Conservation (phyloP, 2,797 vertebrate species). For the Argentina silus region DNA sequence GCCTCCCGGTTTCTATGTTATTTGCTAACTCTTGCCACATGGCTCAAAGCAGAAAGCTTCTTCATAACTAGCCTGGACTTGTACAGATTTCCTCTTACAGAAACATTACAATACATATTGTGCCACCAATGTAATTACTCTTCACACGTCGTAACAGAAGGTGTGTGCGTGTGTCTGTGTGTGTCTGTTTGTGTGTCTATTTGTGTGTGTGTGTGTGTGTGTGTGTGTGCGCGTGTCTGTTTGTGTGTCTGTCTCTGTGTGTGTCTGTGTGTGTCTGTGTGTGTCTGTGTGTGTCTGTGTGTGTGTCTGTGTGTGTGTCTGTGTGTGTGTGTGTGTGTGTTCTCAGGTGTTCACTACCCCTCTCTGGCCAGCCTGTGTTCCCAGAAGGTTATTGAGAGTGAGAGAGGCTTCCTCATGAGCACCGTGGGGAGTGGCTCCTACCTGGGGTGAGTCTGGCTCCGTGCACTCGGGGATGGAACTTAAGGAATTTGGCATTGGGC, state of each 20-base stretch:
- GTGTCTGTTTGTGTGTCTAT: neutral
- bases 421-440: conserved; percentile 92
- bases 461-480: neutral
- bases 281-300: neutral
- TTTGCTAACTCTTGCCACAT: neutral
- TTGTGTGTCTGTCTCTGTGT: neutral
- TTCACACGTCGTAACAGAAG: too few species aligned
- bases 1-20: neutral
- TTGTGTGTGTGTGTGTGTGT: neutral
- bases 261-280: neutral
- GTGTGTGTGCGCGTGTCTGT: neutral
- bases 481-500: too few species aligned
- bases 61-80: too few species aligned
- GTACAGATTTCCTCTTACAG: too few species aligned
- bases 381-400: conserved; percentile 88
- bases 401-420: conserved; percentile 94
- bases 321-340: neutral
- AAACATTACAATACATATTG: too few species aligned
- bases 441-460: conserved; percentile 85
- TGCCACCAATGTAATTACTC: too few species aligned
- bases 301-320: neutral
- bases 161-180: neutral
- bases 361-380: conserved; percentile 93
- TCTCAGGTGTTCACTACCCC: conserved; percentile 90
- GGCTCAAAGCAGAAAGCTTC: neutral